phyloP scores from a whole-genome alignment of 2,113 vertebrate species.

The Callionymus lyra region DNA sequence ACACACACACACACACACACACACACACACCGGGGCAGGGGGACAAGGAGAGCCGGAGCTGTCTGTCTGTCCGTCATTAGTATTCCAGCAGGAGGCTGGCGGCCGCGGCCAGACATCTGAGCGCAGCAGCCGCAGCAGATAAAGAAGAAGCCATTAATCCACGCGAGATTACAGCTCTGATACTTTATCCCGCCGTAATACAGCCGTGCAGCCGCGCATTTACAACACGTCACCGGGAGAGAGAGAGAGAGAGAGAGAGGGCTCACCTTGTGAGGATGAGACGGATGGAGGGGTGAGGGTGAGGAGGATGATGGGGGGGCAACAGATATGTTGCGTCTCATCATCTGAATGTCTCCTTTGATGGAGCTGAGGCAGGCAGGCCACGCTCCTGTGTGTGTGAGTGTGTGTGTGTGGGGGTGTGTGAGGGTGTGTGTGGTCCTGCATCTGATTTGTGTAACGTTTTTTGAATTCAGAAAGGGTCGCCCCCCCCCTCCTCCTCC shows the following conservation, averaged over 20 bases:
- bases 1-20: slow-evolving; percentile 11
- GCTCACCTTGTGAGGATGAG: slow-evolving; percentile 55
- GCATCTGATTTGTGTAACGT: slow-evolving; percentile 42
- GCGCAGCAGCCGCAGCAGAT: slow-evolving; percentile 92
- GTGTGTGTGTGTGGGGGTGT: too few relatives aligned
- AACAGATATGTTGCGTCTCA: slow-evolving; percentile 28
- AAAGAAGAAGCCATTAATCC: slow-evolving; percentile 99
- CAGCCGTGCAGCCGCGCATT: slow-evolving; percentile 68
- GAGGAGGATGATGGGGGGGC: slow-evolving; percentile 38
- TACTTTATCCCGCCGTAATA: slow-evolving; percentile 90
- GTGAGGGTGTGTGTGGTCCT: slow-evolving; percentile 37
- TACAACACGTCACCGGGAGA: slow-evolving; percentile 60
- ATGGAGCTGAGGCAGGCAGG: slow-evolving; percentile 27
- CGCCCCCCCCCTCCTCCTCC: too few relatives aligned
- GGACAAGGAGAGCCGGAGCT: slow-evolving; percentile 53
- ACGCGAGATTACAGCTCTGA: slow-evolving; percentile 95
- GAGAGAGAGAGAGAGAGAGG: slow-evolving; percentile 14
- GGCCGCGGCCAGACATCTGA: slow-evolving; percentile 93
- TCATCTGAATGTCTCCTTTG: slow-evolving; percentile 50
- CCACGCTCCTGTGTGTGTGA: slow-evolving; percentile 3
- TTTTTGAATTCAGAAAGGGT: slow-evolving; percentile 48
- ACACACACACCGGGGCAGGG: slow-evolving; percentile 20
- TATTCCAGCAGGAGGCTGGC: slow-evolving; percentile 91
- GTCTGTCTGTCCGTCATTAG: slow-evolving; percentile 80
- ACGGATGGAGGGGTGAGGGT: slow-evolving; percentile 31